Evolutionary conservation across 2,888 invertebrate genomes (phyloP), one percentile per base, ranked within the genome.

Genomic region (Ametastegia equiseti): DNA sequence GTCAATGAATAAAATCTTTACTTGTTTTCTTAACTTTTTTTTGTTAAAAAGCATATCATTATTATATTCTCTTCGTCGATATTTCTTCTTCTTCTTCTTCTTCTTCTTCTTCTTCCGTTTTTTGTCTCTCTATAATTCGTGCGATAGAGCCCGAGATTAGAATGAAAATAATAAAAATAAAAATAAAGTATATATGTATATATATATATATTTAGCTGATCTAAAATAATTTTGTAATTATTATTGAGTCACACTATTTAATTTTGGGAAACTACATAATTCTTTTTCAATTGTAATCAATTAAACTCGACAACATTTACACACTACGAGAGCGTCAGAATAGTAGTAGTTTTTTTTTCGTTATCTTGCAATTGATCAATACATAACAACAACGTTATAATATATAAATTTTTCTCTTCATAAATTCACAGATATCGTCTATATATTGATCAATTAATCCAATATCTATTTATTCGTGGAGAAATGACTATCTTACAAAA

Each of bases 1-100:
- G 81, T 81, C 81, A 77, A 75, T 77, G 81, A 73, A 81, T 81
- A 81, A 81, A 81, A 81, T 75, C 81, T 65, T n/a, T n/a, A n/a
- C n/a, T n/a, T n/a, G n/a, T n/a, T n/a, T n/a, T n/a, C n/a, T n/a
- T n/a, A n/a, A n/a, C n/a, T n/a, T n/a, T 63, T 81, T 75, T 63
- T 42, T 47, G 15, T 30, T 71, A 80, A 80, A 71, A 71, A 80
- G 80, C 30, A 71, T 71, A 80, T 67, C 36, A 67, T 67, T 23
- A 60, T 23, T 71, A 71, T 27, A 80, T 60, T 73, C 57, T 73
- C 27, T 57, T 57, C 45, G 6, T 79, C 63, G 63, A 30, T 75
- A 75, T 36, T 75, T 36, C 4, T 54, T 75, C n/a, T 11, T n/a
- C 33, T n/a, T 6, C 1, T 33, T 36, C 15, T 36, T 57, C 23